Percentiles rank a stretch among this genome's conserved stretches.
Evolutionary conservation across 2,113 vertebrate species (phyloP).

Genomic region (Perccottus glenii): DNA sequence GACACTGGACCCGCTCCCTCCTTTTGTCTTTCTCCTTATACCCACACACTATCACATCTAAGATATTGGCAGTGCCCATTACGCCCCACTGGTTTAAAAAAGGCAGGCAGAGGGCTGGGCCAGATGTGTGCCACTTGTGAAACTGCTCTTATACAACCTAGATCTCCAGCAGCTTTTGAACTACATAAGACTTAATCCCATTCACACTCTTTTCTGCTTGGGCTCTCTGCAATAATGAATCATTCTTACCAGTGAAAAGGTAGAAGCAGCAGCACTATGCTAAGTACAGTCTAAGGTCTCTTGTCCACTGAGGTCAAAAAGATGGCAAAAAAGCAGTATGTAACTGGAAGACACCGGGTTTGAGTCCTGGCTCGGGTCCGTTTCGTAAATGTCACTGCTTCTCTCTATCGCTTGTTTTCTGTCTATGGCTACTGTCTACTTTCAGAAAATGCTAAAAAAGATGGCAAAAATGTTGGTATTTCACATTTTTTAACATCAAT

Average conservation of each 20-base stretch:
- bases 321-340: neutral
- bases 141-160: slow-evolving; percentile 40
- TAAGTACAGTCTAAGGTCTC: neutral
- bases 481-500: too few relatives aligned
- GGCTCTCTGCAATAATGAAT: slow-evolving; percentile 3
- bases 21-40: slow-evolving; percentile 40
- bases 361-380: too few relatives aligned
- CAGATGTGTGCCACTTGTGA: slow-evolving; percentile 41
- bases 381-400: too few relatives aligned
- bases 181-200: slow-evolving; percentile 2
- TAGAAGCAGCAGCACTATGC: neutral
- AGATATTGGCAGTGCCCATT: neutral
- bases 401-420: too few relatives aligned
- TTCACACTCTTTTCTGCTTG: neutral
- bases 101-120: slow-evolving; percentile 3
- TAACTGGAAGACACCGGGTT: too few relatives aligned
- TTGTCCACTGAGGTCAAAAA: neutral
- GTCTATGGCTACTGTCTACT: too few relatives aligned
- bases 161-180: slow-evolving; percentile 35
- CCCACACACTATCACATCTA: neutral
- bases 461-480: too few relatives aligned
- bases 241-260: neutral
- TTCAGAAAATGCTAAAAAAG: too few relatives aligned
- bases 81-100: slow-evolving; percentile 24
- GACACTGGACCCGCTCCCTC: slow-evolving; percentile 36